Conservation (phyloP, 2,113 vertebrate species). For the Xerus inauris region DNA sequence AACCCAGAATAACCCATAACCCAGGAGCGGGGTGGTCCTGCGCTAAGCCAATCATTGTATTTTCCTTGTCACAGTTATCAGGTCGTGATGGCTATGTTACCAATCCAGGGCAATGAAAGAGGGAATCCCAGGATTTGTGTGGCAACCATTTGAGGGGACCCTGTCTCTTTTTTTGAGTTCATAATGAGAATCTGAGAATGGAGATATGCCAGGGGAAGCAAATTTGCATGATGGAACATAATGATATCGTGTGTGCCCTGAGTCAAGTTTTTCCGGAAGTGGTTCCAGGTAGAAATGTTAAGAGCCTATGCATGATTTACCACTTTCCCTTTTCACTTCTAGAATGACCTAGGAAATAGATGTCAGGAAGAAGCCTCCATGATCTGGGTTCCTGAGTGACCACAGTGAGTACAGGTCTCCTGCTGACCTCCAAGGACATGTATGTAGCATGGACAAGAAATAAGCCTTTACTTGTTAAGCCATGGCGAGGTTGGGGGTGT, state of each 20-base stretch:
- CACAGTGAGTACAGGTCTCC: neutral
- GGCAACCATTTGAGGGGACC: neutral
- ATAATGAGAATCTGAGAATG: neutral
- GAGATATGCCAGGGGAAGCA: neutral
- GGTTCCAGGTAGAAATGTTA: neutral
- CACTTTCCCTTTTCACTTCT: neutral
- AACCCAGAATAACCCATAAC: neutral
- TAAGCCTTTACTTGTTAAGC: neutral
- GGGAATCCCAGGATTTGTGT: neutral
- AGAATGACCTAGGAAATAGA: neutral
- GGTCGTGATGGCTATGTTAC: neutral
- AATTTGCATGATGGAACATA: neutral
- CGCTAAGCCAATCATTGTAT: neutral
- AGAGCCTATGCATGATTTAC: neutral
- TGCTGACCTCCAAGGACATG: neutral
- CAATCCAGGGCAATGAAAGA: neutral
- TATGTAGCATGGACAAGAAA: neutral
- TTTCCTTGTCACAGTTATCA: too few species aligned
- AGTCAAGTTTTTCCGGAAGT: neutral
- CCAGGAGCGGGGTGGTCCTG: neutral
- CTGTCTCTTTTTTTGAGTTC: neutral
- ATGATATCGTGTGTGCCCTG: neutral
- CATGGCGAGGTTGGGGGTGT: neutral
- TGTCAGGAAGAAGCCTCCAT: neutral
- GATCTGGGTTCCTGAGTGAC: neutral